These are phyloP conservation scores for Odontothrips loti DNA, from an alignment of 2,888 invertebrate genomes.

Conservation along the genomic window DNA sequence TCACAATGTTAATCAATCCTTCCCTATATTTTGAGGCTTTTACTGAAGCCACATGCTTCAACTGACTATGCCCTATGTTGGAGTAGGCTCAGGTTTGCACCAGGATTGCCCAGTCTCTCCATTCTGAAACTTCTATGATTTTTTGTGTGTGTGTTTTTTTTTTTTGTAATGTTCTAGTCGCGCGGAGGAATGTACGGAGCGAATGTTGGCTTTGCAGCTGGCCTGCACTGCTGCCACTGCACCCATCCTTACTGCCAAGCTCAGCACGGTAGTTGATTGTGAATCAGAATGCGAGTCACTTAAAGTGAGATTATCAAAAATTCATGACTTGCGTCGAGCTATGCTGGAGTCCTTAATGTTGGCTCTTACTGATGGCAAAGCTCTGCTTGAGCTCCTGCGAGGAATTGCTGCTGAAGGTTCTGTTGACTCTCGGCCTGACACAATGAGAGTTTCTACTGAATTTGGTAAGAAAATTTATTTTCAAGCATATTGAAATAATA, in stretches of 20 bases:
- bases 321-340: slow-evolving; percentile 65
- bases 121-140: neutral
- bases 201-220: slow-evolving; percentile 63
- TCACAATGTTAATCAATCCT: too few species aligned
- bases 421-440: slow-evolving; percentile 67
- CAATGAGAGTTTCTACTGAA: slow-evolving; percentile 53
- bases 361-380: slow-evolving; percentile 75
- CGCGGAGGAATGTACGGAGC: slow-evolving; percentile 63
- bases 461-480: slow-evolving; percentile 45
- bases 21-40: too few species aligned
- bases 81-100: too few species aligned
- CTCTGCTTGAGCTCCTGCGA: slow-evolving; percentile 66
- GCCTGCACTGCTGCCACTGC: slow-evolving; percentile 65
- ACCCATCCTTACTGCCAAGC: neutral
- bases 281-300: slow-evolving; percentile 65
- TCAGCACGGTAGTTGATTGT: neutral
- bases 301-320: slow-evolving; percentile 62
- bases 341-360: slow-evolving; percentile 73
- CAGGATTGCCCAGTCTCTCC: neutral
- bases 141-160: too few species aligned
- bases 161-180: slow-evolving; percentile 47
- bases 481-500: slow-evolving; percentile 7
- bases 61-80: too few species aligned
- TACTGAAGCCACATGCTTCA: too few species aligned
- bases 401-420: slow-evolving; percentile 70